Base-by-base conservation (phyloP, 1,140 invertebrate genomes). In the Spodoptera litura region DNA sequence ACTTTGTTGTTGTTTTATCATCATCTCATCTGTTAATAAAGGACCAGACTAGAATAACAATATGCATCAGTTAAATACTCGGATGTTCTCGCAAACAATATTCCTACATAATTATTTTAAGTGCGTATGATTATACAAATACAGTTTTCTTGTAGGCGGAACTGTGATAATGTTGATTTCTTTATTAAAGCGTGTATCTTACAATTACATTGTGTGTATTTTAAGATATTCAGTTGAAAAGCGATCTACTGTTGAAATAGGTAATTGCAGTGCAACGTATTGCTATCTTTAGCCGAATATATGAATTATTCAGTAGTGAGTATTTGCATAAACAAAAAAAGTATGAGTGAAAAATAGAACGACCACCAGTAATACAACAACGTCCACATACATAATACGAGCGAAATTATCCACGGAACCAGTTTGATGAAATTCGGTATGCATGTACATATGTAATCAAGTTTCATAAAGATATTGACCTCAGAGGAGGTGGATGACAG, bases 391-490 rank as follows among this genome's bases (percentile, higher is more conserved):
- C 62, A 15, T 66, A 38, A 64, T 38, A 66, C 38, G 15, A 51
- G 62, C 35, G 85, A 86, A 44, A 86, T 88, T 85, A 85, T 87
- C 84, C 76, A 81, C 79, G 56, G 61, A 92, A 92, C 90, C 85
- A 73, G 88, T 93, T 89, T 83, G 38, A 88, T 90, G 88, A 88
- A 92, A 90, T 89, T 89, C 87, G 87, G 88, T 83, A 81, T 75
- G 76, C 62, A 83, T 84, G 81, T 87, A 87, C 53, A 52, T 77
- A 66, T 78, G 25, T 81, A 85, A 88, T 89, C 83, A 84, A 89
- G 83, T 89, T 88, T 88, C 83, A 79, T 79, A 87, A 89, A 93
- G 90, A 93, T 94, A 93, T 92, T 93, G 91, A 94, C 91, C 91
- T 85, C 89, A 68, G 79, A 74, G 44, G 81, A 88, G 87, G 84